Evolutionary conservation across 2,888 invertebrate genomes (phyloP).

Genomic region (Rhyacophila evoluta): DNA sequence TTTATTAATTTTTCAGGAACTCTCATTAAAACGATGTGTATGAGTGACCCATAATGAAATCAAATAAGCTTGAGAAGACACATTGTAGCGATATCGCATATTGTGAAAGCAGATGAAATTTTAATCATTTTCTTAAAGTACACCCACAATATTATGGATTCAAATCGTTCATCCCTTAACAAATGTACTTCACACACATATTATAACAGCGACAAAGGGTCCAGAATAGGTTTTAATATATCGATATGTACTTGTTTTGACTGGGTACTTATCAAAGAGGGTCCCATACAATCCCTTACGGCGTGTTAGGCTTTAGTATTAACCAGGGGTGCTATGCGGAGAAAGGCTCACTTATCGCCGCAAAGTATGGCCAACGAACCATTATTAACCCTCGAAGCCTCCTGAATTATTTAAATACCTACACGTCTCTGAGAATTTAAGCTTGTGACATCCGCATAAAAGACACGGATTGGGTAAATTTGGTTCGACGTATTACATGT

Average conservation of each 20-base stretch:
- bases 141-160: too few species aligned
- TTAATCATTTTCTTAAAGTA: too few species aligned
- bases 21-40: too few species aligned
- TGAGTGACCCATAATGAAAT: too few species aligned
- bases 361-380: background rate
- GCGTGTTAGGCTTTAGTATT: conserved; percentile 1
- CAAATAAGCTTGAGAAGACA: too few species aligned
- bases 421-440: background rate
- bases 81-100: too few species aligned
- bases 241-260: conserved; percentile 2
- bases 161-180: too few species aligned
- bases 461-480: background rate
- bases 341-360: conserved; percentile 21
- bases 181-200: background rate
- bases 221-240: background rate
- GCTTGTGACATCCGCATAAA: conserved; percentile 8
- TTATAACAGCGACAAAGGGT: background rate
- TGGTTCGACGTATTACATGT: background rate
- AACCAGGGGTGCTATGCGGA: background rate
- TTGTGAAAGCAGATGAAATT: too few species aligned
- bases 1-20: too few species aligned
- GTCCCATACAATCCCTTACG: background rate
- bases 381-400: conserved; percentile 22
- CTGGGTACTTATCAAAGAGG: background rate
- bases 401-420: conserved; percentile 24